Base-by-base conservation (phyloP, 2,888 invertebrate genomes). In the Tachystola acroxantha region DNA sequence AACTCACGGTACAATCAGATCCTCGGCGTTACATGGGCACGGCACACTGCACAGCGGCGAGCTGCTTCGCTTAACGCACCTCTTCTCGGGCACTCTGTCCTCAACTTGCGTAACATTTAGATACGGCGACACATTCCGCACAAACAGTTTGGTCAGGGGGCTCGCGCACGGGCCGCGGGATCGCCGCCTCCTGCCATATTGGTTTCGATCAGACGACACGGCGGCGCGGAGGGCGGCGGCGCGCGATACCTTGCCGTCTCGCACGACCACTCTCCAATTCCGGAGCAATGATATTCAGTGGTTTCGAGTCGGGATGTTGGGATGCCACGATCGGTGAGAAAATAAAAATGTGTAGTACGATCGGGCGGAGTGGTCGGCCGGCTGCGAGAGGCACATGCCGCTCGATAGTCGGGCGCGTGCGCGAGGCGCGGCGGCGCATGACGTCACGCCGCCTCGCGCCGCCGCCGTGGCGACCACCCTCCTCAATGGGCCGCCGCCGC, bases 71-170 rank as follows among this genome's bases (percentile, higher is more conserved):
- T 55, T 53, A 60, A 63, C 54, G 63, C 76, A 72, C 75, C 74
- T 62, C 63, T 63, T 57, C 58, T 61, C n/a, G 50, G 64, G 62
- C 77, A 73, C 73, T 67, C 54, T 59, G 64, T 68, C 65, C 63
- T 69, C 60, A 68, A 73, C 75, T 82, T 80, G 81, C 80, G 79
- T 82, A 84, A 79, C 84, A 84, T 84, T 80, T 82, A 82, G 78
- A 74, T 76, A 74, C 76, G 72, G 64, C 70, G 63, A 60, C 75
- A 78, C 78, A 70, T 68, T 55, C 63, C 70, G 63, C 59, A 59
- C 54, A 52, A 58, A 57, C 57, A 49, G 57, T 55, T 54, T 57
- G 60, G 64, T 70, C 67, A 71, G 51, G 68, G 64, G 57, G 58
- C 62, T 61, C 64, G 68, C 66, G 64, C 63, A 57, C 65, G 59